phyloP scores from a whole-genome alignment of 2,797 vertebrate species.

The Propithecus perrieri region DNA sequence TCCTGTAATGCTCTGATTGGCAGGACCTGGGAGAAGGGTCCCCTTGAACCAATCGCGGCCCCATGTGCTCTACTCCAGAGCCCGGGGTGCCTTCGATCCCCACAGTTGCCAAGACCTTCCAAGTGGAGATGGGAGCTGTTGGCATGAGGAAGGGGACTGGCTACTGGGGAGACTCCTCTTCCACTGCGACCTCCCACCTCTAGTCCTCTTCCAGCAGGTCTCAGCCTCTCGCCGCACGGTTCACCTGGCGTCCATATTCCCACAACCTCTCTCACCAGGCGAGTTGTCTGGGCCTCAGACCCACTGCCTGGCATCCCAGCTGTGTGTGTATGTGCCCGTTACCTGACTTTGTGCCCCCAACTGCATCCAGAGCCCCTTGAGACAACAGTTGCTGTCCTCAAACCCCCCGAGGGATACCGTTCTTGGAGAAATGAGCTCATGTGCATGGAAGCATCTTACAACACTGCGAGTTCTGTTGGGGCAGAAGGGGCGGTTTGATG shows the following conservation, averaged over 20 bases:
- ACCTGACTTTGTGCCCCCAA: neutral
- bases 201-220: neutral
- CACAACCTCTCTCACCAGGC: neutral
- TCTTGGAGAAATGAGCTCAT: neutral
- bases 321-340: neutral
- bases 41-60: fast-evolving
- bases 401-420: neutral
- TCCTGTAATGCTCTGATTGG: neutral
- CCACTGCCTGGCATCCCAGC: neutral
- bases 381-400: neutral
- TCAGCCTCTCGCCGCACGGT: neutral
- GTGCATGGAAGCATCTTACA: neutral
- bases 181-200: neutral
- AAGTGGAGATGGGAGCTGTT: neutral
- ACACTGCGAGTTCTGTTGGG: neutral
- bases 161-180: fast-evolving
- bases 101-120: neutral
- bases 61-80: neutral
- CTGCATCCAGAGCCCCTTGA: neutral
- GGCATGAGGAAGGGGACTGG: neutral
- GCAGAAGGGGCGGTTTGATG: neutral
- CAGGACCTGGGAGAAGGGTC: neutral
- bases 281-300: neutral
- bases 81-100: no score
- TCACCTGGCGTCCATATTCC: fast-evolving